phyloP scores from a whole-genome alignment of 2,797 vertebrate species.

The Oryzias dopingdopingensis region DNA sequence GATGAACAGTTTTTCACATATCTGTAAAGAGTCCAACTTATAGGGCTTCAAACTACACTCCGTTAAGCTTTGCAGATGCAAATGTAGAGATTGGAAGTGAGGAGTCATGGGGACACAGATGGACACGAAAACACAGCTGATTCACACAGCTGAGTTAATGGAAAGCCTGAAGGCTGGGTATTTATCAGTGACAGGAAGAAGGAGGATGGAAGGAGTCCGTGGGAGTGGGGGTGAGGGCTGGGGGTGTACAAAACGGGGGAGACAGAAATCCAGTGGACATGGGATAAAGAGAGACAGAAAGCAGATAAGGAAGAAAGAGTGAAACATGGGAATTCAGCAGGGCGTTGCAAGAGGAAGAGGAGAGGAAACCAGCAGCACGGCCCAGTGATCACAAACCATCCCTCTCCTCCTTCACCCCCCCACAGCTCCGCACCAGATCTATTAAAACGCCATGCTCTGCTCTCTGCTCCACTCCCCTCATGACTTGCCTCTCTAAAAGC shows the following conservation, averaged over 20 bases:
- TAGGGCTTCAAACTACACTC: too few species aligned
- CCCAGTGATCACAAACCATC: constrained; percentile 47
- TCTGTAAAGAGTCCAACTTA: too few species aligned
- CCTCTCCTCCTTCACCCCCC: background rate
- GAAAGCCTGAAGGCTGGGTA: constrained; percentile 51
- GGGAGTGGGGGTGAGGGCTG: too few species aligned
- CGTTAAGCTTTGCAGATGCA: too few species aligned
- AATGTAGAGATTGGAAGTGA: too few species aligned
- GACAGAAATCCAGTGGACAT: constrained; percentile 16
- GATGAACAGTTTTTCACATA: too few species aligned
- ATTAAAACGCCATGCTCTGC: constrained; percentile 47
- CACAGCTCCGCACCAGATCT: constrained; percentile 33
- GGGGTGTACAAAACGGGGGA: background rate
- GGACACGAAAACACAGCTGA: constrained; percentile 18
- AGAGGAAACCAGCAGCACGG: constrained; percentile 39
- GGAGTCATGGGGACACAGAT: background rate
- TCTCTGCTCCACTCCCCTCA: constrained; percentile 44
- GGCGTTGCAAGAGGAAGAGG: constrained; percentile 29
- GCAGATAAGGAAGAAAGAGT: constrained; percentile 36
- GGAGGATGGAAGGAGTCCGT: background rate
- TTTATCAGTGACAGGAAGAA: constrained; percentile 26
- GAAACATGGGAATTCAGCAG: constrained; percentile 22
- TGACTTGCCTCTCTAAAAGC: constrained; percentile 51
- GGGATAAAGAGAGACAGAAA: constrained; percentile 28
- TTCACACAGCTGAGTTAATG: constrained; percentile 26